phyloP scores from a whole-genome alignment of 2,113 vertebrate species.

The Paradisaea rubra region DNA sequence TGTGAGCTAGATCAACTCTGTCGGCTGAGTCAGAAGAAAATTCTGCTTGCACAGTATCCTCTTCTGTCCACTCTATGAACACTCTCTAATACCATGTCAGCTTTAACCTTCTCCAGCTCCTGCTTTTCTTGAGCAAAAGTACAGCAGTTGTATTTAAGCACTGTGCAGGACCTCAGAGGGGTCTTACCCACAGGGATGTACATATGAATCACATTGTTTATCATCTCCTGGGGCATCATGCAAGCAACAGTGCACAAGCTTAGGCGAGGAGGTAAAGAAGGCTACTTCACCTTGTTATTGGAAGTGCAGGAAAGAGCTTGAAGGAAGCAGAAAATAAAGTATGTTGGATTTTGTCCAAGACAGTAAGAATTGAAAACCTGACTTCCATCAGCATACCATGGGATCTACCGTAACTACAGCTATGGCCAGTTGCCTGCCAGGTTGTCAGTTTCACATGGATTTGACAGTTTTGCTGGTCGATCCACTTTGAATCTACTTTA shows the following conservation, averaged over 20 bases:
- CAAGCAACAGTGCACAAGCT: neutral
- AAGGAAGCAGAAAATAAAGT: constrained; percentile 1
- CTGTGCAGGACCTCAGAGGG: neutral
- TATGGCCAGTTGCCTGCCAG: neutral
- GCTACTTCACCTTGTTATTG: neutral
- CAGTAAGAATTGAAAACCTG: neutral
- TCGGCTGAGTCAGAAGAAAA: constrained; percentile 24
- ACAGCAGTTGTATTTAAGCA: neutral
- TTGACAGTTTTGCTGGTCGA: neutral
- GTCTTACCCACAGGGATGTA: neutral
- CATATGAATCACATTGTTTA: neutral
- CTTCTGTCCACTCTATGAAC: neutral
- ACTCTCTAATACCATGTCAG: neutral
- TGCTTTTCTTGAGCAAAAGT: neutral
- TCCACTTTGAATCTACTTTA: neutral
- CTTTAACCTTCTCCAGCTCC: neutral
- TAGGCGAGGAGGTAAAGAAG: neutral
- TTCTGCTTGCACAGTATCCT: neutral
- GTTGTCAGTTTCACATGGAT: neutral
- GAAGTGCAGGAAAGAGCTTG: neutral
- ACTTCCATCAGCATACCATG: neutral
- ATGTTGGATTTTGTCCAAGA: neutral
- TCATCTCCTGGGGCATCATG: neutral
- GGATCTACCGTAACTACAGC: neutral
- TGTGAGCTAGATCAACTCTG: neutral